Conservation (phyloP, 1,140 invertebrate genomes). For the Metaphire vulgaris region DNA sequence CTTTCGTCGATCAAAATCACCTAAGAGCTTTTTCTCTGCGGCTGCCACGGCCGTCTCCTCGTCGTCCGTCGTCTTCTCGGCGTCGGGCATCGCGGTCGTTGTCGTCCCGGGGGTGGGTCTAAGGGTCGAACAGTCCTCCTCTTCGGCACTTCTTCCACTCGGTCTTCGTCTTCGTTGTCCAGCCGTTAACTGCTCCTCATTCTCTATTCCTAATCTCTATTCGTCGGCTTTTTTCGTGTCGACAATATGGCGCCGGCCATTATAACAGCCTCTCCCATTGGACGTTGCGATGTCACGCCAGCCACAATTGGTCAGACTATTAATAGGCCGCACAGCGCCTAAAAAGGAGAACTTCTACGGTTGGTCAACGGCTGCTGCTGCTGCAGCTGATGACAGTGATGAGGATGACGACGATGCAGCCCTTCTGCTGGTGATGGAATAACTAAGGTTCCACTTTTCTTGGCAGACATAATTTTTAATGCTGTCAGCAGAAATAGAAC, state of each 20-base stretch:
- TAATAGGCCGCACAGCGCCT: not conserved
- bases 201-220: not conserved
- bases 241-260: not conserved
- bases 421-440: too few species aligned
- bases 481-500: too few species aligned
- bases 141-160: too few species aligned
- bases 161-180: not conserved
- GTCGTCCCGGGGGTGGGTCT: too few species aligned
- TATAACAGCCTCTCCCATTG: not conserved
- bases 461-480: too few species aligned
- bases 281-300: not conserved
- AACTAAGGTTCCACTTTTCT: too few species aligned
- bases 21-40: not conserved
- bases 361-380: too few species aligned
- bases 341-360: not conserved
- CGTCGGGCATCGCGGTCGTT: not conserved
- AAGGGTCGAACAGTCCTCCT: too few species aligned
- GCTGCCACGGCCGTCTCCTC: not conserved
- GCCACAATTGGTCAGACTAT: not conserved
- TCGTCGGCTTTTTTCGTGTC: not conserved
- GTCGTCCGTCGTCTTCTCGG: not conserved
- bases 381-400: too few species aligned
- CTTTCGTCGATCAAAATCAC: too few species aligned
- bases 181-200: not conserved
- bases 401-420: too few species aligned